Evolutionary conservation across 2,888 invertebrate species (phyloP), one percentile per base, ranked within the genome.

Genomic region (Adelphocoris suturalis): DNA sequence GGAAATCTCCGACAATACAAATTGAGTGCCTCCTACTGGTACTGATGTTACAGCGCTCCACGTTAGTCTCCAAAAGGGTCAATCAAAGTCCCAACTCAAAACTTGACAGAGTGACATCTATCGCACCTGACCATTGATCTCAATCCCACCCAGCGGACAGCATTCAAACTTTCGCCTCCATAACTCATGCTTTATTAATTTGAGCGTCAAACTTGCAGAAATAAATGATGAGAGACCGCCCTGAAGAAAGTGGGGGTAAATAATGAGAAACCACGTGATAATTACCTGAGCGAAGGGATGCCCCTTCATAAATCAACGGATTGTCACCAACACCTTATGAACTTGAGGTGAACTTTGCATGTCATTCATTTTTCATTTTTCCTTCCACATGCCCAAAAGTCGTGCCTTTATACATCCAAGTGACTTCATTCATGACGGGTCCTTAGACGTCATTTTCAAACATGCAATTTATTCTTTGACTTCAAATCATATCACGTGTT

Each of bases 101-200:
- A 37, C 37, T 37, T 37, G 37, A 37, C 37, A 37, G 7, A 37
- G 37, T 37, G 37, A 52, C 52, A 52, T 5, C 13, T 52, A 52
- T 16, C 16, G 13, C 16, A 11, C 16, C 52, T 52, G 52, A 52
- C 52, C 61, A 19, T 61, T 19, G 19, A 19, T 61, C n/a, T n/a
- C 19, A 61, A 61, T 61, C 61, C n/a, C 16, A n/a, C 19, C 19
- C n/a, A n/a, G n/a, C 61, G 61, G 19, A 61, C 16, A 13, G 78
- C 28, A 37, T 46, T 78, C 78, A 46, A 78, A 78, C 28, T 78
- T 78, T 78, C 27, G 12, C 13, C 11, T 78, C n/a, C 28, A 78
- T 78, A 28, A 78, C 46, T 78, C 78, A 78, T n/a, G 46, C 14
- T 78, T 78, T 78, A 78, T 78, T 78, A 78, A 46, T 78, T 78